Evolutionary conservation across 2,888 invertebrate species (phyloP), one percentile per base, ranked within the genome.

Genomic region (Oscheius sp.): DNA sequence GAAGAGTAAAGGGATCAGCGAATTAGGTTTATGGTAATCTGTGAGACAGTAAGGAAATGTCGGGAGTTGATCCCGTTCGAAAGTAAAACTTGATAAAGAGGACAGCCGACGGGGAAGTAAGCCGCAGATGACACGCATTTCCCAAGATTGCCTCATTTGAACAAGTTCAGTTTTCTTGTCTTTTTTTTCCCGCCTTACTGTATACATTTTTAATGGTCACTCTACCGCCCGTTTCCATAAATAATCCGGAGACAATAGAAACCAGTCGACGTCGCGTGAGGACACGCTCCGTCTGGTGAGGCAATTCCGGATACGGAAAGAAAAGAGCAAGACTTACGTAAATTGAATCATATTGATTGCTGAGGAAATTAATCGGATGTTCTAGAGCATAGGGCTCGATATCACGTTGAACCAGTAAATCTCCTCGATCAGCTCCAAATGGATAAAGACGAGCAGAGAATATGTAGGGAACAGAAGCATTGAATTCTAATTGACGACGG

Each of bases 371-470:
- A 13, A 88, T 64, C 1, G 86, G 84, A 43, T 84, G 77, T 43
- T 84, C 80, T 45, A 88, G 74, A 35, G 76, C 71, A 41, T 77
- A 82, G n/a, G 75, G 58, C 69, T 79, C 77, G 1, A 66, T 58
- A 23, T 74, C 72, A 12, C 74, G 73, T 41, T 66, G 69, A 27
- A 78, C 63, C n/a, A 72, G 46, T 18, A 76, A 64, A 72, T 87
- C 86, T 46, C 84, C 87, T 16, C 82, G 75, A 23, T 61, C 74
- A 9, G 75, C 58, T 9, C 88, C 88, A 73, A 85, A 88, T 16
- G 86, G 84, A 73, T 88, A 88, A 6, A 88, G 76, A 29, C 88
- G 75, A 23, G 88, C 88, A 18, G 83, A 82, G 82, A 88, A 88
- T 21, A 88, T 88, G 73, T 88, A 88, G 9, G 88, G 88, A 27